phyloP scores from a whole-genome alignment of 2,888 invertebrate species.

The Nycteola revayana region DNA sequence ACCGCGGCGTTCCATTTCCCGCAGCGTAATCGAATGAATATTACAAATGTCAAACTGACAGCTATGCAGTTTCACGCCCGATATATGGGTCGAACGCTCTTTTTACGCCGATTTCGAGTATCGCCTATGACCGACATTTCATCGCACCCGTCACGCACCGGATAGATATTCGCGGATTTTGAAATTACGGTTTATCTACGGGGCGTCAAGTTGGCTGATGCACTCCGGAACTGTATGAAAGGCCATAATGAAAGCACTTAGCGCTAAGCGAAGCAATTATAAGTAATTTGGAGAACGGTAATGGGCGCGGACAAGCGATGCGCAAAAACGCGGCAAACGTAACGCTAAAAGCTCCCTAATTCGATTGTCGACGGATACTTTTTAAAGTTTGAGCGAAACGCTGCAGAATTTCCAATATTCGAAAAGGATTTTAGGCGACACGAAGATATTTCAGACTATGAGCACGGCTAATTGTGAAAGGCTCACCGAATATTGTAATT shows the following conservation, averaged over 20 bases:
- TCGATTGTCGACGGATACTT: slow-evolving; percentile 74
- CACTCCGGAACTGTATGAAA: slow-evolving; percentile 58
- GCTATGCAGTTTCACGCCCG: slow-evolving; percentile 61
- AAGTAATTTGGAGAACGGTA: slow-evolving; percentile 77
- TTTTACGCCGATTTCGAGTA: slow-evolving; percentile 61
- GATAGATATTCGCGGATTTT: slow-evolving; percentile 29
- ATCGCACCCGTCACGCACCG: slow-evolving; percentile 17
- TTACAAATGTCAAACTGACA: slow-evolving; percentile 74
- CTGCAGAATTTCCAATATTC: slow-evolving; percentile 35
- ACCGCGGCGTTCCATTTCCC: slow-evolving; percentile 70
- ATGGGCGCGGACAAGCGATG: slow-evolving; percentile 77
- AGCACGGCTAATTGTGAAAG: slow-evolving; percentile 52
- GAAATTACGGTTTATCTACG: slow-evolving; percentile 44
- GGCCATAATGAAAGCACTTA: slow-evolving; percentile 79
- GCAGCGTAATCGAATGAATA: slow-evolving; percentile 77
- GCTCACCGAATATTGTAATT: slow-evolving; percentile 61
- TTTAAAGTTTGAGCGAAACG: slow-evolving; percentile 61
- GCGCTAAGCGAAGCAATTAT: slow-evolving; percentile 81
- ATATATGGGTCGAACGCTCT: slow-evolving; percentile 67
- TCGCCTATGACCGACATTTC: slow-evolving; percentile 44
- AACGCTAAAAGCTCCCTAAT: slow-evolving; percentile 80
- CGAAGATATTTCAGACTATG: slow-evolving; percentile 33
- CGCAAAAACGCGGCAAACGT: slow-evolving; percentile 79
- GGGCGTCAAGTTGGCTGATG: slow-evolving; percentile 48
- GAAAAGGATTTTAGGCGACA: slow-evolving; percentile 16